These are phyloP conservation scores for Centrocercus urophasianus DNA, from an alignment of 2,113 vertebrate genomes.

Conservation along the genomic window DNA sequence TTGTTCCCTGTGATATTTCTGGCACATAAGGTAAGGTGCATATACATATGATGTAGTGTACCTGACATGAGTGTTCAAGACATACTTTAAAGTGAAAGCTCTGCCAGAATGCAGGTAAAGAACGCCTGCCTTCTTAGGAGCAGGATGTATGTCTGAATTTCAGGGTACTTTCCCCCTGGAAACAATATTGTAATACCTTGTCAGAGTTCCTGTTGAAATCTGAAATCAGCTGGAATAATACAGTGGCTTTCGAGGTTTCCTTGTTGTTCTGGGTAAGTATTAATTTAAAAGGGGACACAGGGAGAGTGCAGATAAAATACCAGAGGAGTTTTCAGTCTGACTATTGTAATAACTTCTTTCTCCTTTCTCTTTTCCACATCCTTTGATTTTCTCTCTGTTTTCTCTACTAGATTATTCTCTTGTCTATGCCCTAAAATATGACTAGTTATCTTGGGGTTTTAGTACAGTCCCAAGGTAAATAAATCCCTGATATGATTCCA, in stretches of 20 bases:
- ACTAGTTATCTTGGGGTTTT: neutral
- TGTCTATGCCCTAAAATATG: neutral
- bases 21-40: neutral
- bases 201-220: neutral
- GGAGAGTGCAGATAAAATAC: neutral
- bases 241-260: neutral
- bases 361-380: neutral
- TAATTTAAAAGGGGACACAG: neutral
- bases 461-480: neutral
- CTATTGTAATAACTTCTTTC: neutral
- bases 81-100: neutral
- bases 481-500: neutral
- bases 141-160: neutral
- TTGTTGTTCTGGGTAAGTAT: neutral
- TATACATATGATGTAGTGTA: neutral
- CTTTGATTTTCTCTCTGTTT: neutral
- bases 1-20: conserved; percentile 16
- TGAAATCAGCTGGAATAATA: neutral
- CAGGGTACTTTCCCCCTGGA: neutral
- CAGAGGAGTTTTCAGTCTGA: neutral
- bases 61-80: neutral
- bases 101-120: neutral
- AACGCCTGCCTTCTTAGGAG: neutral
- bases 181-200: neutral
- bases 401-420: neutral